These are phyloP conservation scores for Tiliqua scincoides DNA, from an alignment of 2,113 vertebrate species.

Conservation along the genomic window DNA sequence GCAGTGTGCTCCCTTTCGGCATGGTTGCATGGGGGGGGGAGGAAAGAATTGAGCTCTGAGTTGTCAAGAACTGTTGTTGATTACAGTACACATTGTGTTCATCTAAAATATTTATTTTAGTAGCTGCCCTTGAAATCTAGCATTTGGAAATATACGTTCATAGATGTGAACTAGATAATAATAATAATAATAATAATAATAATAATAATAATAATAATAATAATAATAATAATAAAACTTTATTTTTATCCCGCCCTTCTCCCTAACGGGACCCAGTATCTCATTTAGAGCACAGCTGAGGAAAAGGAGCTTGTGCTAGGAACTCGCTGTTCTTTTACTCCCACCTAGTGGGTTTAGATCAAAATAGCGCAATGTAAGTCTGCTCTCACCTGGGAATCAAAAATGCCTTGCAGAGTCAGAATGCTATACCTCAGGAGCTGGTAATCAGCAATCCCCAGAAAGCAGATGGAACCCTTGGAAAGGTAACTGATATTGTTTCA, in stretches of 20 bases:
- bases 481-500: background rate
- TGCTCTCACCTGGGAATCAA: background rate
- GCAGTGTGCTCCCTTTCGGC: too few relatives aligned
- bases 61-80: background rate
- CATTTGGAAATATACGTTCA: background rate
- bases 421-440: background rate
- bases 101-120: background rate
- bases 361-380: background rate
- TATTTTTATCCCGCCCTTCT: too few relatives aligned
- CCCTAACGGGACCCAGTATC: too few relatives aligned
- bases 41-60: background rate
- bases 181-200: too few relatives aligned
- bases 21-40: too few relatives aligned
- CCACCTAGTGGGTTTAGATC: slow-evolving; percentile 28
- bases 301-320: background rate
- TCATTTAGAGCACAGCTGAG: background rate
- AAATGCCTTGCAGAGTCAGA: background rate
- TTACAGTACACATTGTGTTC: background rate
- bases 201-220: too few relatives aligned
- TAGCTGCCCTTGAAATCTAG: background rate
- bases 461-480: background rate
- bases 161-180: background rate
- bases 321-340: slow-evolving; percentile 23
- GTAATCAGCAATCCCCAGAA: background rate
- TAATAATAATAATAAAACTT: too few relatives aligned